Evolutionary conservation across 2,797 vertebrate species (phyloP).

Genomic region (Triplophysa bombifrons): DNA sequence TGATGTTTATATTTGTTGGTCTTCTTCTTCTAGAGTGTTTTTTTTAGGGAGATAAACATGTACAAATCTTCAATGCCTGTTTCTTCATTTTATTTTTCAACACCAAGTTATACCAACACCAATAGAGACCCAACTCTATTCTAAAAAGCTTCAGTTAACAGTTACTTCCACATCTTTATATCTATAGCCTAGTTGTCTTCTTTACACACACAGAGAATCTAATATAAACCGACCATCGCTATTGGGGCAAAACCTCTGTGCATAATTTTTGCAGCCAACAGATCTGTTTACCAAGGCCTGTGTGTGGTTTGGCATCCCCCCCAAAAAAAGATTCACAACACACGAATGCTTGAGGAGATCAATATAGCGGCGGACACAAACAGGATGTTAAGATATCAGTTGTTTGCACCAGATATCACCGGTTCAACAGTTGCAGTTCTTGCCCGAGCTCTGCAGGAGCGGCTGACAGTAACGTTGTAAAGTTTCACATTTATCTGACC

Average conservation of each 20-base stretch:
- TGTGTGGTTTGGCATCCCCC: not conserved
- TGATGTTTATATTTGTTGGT: not conserved
- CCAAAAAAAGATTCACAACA: not conserved
- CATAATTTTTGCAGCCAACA: not conserved
- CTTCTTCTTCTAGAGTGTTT: not conserved
- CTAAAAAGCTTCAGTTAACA: too few species aligned
- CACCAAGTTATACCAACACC: too few species aligned
- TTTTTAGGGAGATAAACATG: not conserved
- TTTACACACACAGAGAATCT: not conserved
- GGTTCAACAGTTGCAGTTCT: conserved; percentile 2
- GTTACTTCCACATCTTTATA: too few species aligned
- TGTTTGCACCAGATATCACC: not conserved
- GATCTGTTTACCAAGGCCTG: not conserved
- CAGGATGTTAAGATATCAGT: not conserved
- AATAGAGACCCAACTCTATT: too few species aligned
- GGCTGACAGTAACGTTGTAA: not conserved
- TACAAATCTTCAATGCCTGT: not conserved
- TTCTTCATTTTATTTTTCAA: not conserved
- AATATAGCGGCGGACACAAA: not conserved
- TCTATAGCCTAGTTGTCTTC: not conserved
- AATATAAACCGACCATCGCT: not conserved
- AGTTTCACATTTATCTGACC: not conserved
- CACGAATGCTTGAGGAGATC: not conserved
- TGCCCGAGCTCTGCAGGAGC: not conserved
- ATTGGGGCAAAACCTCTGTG: not conserved